These are phyloP conservation scores for Cydia strobilella DNA, from an alignment of 1,140 invertebrate species.

Conservation along the genomic window DNA sequence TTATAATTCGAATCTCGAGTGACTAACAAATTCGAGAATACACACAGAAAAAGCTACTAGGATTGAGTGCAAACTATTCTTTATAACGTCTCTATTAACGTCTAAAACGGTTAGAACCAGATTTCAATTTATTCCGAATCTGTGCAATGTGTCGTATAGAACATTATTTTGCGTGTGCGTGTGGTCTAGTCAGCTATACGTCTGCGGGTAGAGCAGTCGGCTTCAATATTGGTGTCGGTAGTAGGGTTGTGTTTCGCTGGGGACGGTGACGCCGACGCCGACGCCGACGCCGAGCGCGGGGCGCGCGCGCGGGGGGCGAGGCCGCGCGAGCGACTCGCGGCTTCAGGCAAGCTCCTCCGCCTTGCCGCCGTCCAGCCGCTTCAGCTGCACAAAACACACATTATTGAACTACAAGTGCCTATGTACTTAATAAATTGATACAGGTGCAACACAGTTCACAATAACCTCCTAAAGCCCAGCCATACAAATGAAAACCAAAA, in stretches of 20 bases:
- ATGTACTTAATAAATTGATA: conserved; percentile 1
- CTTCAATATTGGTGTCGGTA: conserved; percentile 1
- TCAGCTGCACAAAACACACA: conserved; percentile 50
- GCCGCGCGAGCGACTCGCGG: conserved; percentile 34
- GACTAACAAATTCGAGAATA: neutral
- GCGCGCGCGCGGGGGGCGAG: conserved; percentile 32
- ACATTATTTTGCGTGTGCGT: neutral
- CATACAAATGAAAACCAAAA: too few relatives aligned
- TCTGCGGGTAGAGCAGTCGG: neutral
- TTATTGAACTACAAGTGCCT: neutral
- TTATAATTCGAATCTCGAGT: neutral
- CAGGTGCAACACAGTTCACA: too few relatives aligned
- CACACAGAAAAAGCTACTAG: neutral
- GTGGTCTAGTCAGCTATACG: neutral
- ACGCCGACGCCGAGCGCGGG: conserved; percentile 32
- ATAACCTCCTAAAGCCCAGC: too few relatives aligned
- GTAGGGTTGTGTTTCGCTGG: conserved; percentile 41
- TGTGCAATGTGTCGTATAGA: neutral
- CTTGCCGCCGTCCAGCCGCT: conserved; percentile 59
- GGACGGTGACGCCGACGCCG: conserved; percentile 41
- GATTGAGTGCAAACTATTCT: neutral
- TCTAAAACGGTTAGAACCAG: neutral
- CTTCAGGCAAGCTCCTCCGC: conserved; percentile 62
- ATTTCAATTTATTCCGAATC: neutral
- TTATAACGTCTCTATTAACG: too few relatives aligned